Evolutionary conservation across 1,140 invertebrate species (phyloP), one percentile per base, ranked within the genome.

Genomic region (Marisa cornuarietis): DNA sequence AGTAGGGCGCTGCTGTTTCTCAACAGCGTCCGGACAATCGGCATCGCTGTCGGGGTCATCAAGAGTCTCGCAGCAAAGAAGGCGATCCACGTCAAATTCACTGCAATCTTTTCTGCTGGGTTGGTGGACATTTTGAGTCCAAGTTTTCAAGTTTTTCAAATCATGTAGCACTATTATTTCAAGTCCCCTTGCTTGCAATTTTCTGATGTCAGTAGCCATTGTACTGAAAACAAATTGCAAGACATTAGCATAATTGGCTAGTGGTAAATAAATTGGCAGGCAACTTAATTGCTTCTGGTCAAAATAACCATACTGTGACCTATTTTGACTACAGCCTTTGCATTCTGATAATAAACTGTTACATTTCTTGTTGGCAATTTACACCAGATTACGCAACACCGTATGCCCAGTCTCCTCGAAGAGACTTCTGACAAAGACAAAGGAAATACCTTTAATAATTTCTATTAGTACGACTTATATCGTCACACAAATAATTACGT

Each of bases 41-140:
- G 65, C 65, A 68, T 68, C 65, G 65, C 11, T 13, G 65, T 77
- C 65, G 42, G 65, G 24, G n/a, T 77, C 76, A 9, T 77, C 76
- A 18, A 77, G 65, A 4, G 63, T 77, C 42, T 77, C 76, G 14
- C 66, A 13, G 54, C 76, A 77, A n/a, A 51, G 20, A 22, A 77
- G 65, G 54, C 65, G 65, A 24, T 77, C 63, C 14, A 31, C 16
- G n/a, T 77, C 76, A n/a, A 13, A 42, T 10, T 51, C 26, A n/a
- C 22, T 61, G 10, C 54, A 49, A 14, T 58, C 54, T 49, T 14
- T 6, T 22, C 49, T 49, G 61, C 26, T 8, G 18, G 24, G 18
- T 31, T 65, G 26, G n/a, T 26, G 54, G 8, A 10, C 14, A 74
- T 9, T 31, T 9, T 22, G 11, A 18, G 16, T 65, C 74, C 74